Percentiles rank a stretch among this genome's conserved stretches.
These are phyloP conservation scores for Eubucco bourcierii DNA, from an alignment of 2,113 vertebrate genomes.

Conservation along the genomic window DNA sequence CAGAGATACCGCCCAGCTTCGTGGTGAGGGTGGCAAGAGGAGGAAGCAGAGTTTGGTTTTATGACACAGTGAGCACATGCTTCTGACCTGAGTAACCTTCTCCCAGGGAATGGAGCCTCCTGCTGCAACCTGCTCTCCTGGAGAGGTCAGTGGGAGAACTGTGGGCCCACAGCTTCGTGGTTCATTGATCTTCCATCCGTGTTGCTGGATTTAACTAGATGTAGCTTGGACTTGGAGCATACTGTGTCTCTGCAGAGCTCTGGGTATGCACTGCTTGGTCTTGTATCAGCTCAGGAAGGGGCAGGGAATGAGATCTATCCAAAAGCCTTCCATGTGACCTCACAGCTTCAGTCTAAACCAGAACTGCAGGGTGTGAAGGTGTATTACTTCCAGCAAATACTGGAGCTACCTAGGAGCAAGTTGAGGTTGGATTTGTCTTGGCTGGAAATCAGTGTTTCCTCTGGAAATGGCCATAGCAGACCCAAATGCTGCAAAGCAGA, in stretches of 20 bases:
- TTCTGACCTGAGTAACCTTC: constrained; percentile 38
- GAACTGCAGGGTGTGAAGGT: neutral
- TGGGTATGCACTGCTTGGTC: neutral
- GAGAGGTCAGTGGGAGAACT: neutral
- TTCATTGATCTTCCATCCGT: neutral
- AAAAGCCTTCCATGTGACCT: neutral
- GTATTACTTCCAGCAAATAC: neutral
- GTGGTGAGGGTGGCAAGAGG: neutral
- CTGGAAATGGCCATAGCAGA: neutral
- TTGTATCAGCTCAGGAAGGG: neutral
- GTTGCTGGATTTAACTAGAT: neutral
- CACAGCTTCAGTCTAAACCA: neutral
- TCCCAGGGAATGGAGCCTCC: neutral
- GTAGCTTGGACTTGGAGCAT: accelerated
- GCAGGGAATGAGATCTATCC: neutral
- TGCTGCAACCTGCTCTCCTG: neutral
- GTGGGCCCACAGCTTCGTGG: neutral
- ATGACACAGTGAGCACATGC: neutral
- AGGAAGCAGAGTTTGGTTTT: neutral
- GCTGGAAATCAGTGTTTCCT: neutral
- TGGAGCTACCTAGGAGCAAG: neutral
- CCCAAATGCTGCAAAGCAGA: neutral
- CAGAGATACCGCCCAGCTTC: neutral
- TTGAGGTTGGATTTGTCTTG: neutral
- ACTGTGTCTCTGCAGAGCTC: neutral